phyloP scores from a whole-genome alignment of 37 sponge, comb jelly and placozoan genomes.

The Beroe forskalii region DNA sequence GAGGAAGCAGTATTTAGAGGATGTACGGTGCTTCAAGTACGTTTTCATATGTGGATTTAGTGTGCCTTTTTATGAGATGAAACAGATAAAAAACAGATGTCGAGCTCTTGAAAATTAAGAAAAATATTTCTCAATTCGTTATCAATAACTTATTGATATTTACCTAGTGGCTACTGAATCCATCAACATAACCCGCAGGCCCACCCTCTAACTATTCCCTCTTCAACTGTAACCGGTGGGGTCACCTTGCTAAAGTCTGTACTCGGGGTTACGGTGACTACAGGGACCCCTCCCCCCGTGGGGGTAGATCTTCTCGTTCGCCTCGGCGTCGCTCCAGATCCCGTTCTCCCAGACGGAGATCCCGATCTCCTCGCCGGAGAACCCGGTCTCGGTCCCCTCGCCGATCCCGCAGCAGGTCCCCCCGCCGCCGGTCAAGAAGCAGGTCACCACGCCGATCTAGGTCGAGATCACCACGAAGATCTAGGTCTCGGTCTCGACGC shows the following conservation, averaged over 20 bases:
- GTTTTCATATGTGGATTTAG: too few relatives aligned
- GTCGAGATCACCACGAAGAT: not conserved
- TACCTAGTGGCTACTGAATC: not conserved
- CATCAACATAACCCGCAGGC: not conserved
- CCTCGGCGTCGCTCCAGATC: conserved; percentile 6
- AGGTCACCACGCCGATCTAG: not conserved
- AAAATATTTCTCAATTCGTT: not conserved
- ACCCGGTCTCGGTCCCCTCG: conserved; percentile 19
- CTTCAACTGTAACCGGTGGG: conserved; percentile 43
- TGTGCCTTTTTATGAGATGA: too few relatives aligned
- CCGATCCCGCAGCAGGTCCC: not conserved
- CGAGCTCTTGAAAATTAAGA: too few relatives aligned
- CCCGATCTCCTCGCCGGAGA: not conserved
- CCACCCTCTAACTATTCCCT: not conserved
- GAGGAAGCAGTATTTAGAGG: conserved; percentile 18
- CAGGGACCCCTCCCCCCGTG: not conserved
- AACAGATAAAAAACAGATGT: too few relatives aligned
- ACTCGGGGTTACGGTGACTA: conserved; percentile 1
- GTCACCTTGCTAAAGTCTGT: conserved; percentile 40
- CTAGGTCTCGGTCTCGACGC: not conserved
- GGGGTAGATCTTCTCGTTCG: too few relatives aligned
- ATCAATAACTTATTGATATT: not conserved
- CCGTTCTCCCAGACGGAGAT: not conserved
- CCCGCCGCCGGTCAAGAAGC: not conserved
- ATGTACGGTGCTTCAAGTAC: conserved; percentile 32